Evolutionary conservation across 2,888 invertebrate genomes (phyloP), one percentile per base, ranked within the genome.

Genomic region (Melolontha melolontha): DNA sequence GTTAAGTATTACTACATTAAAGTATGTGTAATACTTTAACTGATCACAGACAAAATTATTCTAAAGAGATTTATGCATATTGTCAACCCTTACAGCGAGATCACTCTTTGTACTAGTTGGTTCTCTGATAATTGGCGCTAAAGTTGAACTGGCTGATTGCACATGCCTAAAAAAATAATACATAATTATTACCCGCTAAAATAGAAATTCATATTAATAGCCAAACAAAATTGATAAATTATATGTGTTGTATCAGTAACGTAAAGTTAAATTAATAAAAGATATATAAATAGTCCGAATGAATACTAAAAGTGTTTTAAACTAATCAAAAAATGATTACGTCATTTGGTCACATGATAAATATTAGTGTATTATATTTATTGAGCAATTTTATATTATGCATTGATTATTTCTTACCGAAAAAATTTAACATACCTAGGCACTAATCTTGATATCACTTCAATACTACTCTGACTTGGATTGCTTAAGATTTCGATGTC

Each of bases 401-500:
- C 1, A 2, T 22, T 22, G 22, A 22, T 22, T 22, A 22, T 22
- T 4, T 22, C 1, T 4, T 22, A n/a, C n/a, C n/a, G n/a, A n/a
- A 22, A 22, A 22, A 22, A 22, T 22, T 22, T 4, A 8, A 49
- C 34, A 41, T 55, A 71, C 73, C 70, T 70, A 10, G 62, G 67
- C 40, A 47, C 59, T 47, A 71, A 71, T 47, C 66, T 70, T 64
- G 68, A 88, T 57, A 90, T 79, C 34, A 90, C 87, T 82, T 90
- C 90, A 66, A 91, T 90, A 76, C 90, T 91, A 74, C 90, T 90
- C 77, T 89, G 89, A 80, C 91, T 91, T 11, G 90, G 90, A 82
- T 91, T 90, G 70, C 90, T 90, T 22, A 91, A 84, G 49, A 91
- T 85, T 74, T 91, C 90, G 69, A 91, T 88, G 75, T 91, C 91